Evolutionary conservation across 2,888 invertebrate species (phyloP), one percentile per base, ranked within the genome.

Genomic region (Dyspetes luteomarginatus): DNA sequence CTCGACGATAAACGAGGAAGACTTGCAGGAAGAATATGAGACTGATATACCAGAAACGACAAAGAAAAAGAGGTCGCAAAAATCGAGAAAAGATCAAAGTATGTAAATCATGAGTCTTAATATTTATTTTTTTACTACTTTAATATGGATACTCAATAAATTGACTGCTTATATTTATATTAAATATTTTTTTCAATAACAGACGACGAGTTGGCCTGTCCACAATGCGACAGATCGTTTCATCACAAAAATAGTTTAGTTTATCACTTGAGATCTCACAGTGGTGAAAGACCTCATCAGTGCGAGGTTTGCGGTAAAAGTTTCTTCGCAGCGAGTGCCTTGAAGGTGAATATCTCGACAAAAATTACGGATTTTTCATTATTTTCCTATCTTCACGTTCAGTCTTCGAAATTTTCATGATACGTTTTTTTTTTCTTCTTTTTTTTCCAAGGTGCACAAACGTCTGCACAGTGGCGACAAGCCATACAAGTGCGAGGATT

Each of bases 381-480:
- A 58, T 64, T 50, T 26, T 19, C n/a, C n/a, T n/a, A n/a, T n/a
- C n/a, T n/a, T n/a, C n/a, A n/a, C n/a, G n/a, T n/a, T n/a, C n/a
- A n/a, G n/a, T n/a, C n/a, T n/a, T n/a, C n/a, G n/a, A n/a, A n/a
- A n/a, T n/a, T n/a, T n/a, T n/a, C n/a, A n/a, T n/a, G n/a, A n/a
- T n/a, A n/a, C n/a, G n/a, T n/a, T n/a, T n/a, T n/a, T n/a, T n/a
- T n/a, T n/a, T n/a, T n/a, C n/a, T n/a, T n/a, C n/a, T n/a, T 3
- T 60, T 2, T 9, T 19, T 52, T 22, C 24, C 43, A 56, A 43
- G 95, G 94, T 96, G 0, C 97, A 98, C 91, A 94, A 95, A 86
- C 94, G 97, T 22, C 93, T 96, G 19, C 97, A 98, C 92, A 96
- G 96, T 83, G 97, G 96, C n/a, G 96, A 96, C 87, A 96, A 96